phyloP scores from a whole-genome alignment of 2,888 invertebrate species.

The Brachyopa scutellaris region DNA sequence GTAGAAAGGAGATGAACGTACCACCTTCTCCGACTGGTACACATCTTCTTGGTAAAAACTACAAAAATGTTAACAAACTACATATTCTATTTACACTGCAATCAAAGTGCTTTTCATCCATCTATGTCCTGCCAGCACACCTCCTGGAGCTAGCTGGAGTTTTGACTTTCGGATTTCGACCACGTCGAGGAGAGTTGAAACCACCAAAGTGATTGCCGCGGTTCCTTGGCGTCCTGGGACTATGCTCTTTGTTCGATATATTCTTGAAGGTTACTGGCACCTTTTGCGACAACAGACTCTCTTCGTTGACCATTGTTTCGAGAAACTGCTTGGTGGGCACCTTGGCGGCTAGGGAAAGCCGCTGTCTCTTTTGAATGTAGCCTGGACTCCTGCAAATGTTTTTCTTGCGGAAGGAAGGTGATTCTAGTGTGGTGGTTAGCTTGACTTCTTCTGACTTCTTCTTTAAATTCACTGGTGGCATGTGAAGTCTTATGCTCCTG shows the following conservation, averaged over 20 bases:
- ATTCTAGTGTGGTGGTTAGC: slow-evolving; percentile 12
- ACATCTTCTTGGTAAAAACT: not conserved
- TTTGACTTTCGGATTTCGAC: slow-evolving; percentile 34
- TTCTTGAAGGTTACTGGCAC: slow-evolving; percentile 46
- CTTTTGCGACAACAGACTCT: slow-evolving; percentile 43
- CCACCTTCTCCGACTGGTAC: not conserved
- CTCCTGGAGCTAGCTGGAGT: slow-evolving; percentile 26
- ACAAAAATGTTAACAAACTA: not conserved
- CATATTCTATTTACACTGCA: slow-evolving; percentile 12
- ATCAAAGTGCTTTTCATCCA: not conserved
- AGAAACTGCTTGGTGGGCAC: slow-evolving; percentile 63
- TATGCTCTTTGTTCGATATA: slow-evolving; percentile 37
- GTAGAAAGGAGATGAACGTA: not conserved
- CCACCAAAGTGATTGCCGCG: slow-evolving; percentile 54
- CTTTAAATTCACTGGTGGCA: slow-evolving; percentile 31
- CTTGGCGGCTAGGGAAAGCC: slow-evolving; percentile 49
- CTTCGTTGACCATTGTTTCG: slow-evolving; percentile 62
- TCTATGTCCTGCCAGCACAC: not conserved
- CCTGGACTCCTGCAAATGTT: slow-evolving; percentile 71
- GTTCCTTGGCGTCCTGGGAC: slow-evolving; percentile 58
- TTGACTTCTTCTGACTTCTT: slow-evolving; percentile 7
- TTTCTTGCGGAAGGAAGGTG: slow-evolving; percentile 70
- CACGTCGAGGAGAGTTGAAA: slow-evolving; percentile 60
- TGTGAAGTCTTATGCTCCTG: slow-evolving; percentile 46
- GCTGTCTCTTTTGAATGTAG: slow-evolving; percentile 68